Evolutionary conservation across 2,888 invertebrate genomes (phyloP).

Genomic region (Andrena haemorrhoa): DNA sequence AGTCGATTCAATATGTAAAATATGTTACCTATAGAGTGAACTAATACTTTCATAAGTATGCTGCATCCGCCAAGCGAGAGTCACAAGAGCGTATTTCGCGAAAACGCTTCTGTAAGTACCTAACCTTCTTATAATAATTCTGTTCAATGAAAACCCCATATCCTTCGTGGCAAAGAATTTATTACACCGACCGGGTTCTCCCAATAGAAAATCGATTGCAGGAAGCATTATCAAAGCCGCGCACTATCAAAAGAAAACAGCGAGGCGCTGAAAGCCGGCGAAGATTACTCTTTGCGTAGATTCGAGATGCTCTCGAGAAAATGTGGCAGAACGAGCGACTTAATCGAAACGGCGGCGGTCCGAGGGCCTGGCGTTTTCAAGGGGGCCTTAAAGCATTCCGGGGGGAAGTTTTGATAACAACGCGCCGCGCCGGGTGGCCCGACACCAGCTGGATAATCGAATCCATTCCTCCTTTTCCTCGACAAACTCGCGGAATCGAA

Average conservation of each 20-base stretch:
- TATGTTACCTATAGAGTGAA: no score
- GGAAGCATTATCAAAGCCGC: neutral
- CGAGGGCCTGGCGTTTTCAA: neutral
- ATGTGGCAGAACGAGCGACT: constrained; percentile 6
- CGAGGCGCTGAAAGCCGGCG: no score
- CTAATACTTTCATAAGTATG: no score
- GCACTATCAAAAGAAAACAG: neutral
- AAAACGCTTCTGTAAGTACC: no score
- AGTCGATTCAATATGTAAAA: no score
- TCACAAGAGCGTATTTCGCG: no score
- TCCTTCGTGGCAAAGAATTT: neutral
- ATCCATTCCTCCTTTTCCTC: constrained; percentile 39
- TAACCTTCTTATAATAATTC: no score
- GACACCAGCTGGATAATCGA: constrained; percentile 47
- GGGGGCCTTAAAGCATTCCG: constrained; percentile 10
- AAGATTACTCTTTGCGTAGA: neutral
- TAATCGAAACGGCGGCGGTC: constrained; percentile 1
- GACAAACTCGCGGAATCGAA: constrained; percentile 47
- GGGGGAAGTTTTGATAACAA: constrained; percentile 41
- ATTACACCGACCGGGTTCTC: neutral
- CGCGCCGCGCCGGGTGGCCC: constrained; percentile 7
- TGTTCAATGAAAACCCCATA: neutral
- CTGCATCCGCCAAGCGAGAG: no score
- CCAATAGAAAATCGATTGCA: neutral
- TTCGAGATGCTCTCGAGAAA: neutral